Evolutionary conservation across 2,113 vertebrate species (phyloP).

Genomic region (Corvus cornix): DNA sequence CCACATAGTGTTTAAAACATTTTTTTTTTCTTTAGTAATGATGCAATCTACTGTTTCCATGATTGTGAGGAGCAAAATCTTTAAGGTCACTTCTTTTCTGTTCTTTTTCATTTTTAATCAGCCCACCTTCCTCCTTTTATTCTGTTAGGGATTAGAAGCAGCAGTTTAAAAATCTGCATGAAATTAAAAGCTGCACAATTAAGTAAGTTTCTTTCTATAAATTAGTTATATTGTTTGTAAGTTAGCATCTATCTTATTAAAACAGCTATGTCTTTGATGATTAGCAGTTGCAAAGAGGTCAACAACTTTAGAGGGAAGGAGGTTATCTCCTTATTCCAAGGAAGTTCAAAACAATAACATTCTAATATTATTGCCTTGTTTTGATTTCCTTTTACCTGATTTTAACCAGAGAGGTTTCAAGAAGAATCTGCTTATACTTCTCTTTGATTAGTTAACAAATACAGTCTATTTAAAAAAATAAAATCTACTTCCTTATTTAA

Average conservation of each 20-base stretch:
- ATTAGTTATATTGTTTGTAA: background rate
- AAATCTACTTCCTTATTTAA: background rate
- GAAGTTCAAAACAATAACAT: background rate
- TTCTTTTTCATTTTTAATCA: background rate
- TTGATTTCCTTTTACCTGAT: background rate
- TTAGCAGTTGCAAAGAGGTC: background rate
- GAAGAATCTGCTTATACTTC: background rate
- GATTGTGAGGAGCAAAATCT: background rate
- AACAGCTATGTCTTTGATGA: background rate
- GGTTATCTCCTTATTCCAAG: background rate
- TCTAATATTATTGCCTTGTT: background rate
- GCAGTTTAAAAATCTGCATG: background rate
- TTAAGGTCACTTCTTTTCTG: background rate
- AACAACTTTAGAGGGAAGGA: background rate
- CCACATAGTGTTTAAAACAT: background rate
- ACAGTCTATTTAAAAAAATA: background rate
- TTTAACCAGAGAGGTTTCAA: background rate
- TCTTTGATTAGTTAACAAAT: background rate
- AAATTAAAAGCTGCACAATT: background rate
- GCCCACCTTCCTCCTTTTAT: background rate
- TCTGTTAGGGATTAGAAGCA: background rate
- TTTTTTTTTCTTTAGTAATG: background rate
- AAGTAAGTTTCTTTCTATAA: background rate
- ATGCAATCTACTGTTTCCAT: background rate
- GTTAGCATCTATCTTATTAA: background rate